These are phyloP conservation scores for Riparia riparia DNA, from an alignment of 2,113 vertebrate genomes.

Conservation along the genomic window DNA sequence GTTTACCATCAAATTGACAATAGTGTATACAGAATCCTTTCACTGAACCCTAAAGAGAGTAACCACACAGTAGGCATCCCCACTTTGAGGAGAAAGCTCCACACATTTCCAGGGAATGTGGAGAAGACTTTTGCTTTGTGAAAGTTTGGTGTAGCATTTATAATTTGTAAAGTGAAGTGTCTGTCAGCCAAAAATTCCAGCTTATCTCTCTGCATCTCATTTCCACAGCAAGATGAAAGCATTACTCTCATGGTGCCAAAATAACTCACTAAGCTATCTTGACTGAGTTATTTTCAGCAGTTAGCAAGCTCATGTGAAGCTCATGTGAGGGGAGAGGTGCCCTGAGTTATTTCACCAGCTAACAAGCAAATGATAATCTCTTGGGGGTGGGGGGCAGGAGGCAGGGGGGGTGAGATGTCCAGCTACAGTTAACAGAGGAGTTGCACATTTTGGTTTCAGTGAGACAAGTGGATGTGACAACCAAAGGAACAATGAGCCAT, in stretches of 20 bases:
- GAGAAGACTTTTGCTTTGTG: not conserved
- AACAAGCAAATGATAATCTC: not conserved
- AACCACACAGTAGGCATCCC: accelerated
- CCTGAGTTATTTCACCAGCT: not conserved
- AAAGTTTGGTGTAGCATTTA: not conserved
- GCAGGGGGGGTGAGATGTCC: not conserved
- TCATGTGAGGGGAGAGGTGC: not conserved
- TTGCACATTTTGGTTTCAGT: not conserved
- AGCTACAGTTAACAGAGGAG: not conserved
- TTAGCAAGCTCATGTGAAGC: not conserved
- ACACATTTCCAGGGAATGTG: not conserved
- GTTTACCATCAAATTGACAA: not conserved
- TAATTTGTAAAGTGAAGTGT: not conserved
- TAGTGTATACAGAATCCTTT: not conserved
- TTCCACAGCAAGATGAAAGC: not conserved
- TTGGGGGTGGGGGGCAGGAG: no score
- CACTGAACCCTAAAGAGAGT: not conserved
- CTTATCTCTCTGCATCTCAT: not conserved
- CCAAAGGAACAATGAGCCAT: not conserved
- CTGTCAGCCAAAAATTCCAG: not conserved
- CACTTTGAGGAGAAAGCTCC: not conserved
- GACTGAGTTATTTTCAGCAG: not conserved
- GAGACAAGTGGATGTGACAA: not conserved
- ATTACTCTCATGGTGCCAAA: not conserved
- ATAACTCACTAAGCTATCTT: not conserved